phyloP scores from a whole-genome alignment of 2,797 vertebrate genomes.

The Calcarius lapponicus region DNA sequence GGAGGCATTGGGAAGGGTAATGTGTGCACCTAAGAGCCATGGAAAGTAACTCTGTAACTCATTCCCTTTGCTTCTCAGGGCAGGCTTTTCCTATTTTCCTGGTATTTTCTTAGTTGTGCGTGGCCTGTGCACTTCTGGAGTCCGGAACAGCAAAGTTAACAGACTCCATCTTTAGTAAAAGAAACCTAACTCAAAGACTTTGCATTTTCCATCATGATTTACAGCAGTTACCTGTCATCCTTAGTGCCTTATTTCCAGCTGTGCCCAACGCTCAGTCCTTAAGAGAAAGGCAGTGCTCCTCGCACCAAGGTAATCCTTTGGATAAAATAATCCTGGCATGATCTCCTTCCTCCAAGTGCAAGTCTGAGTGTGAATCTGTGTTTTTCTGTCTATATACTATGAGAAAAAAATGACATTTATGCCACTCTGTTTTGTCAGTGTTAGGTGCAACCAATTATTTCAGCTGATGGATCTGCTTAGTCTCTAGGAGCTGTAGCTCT shows the following conservation, averaged over 20 bases:
- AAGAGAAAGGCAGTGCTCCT: background rate
- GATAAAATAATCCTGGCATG: background rate
- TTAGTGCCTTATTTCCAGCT: background rate
- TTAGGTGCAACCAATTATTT: constrained; percentile 40
- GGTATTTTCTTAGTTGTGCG: background rate
- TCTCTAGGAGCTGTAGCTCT: constrained; percentile 22
- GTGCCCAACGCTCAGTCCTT: background rate
- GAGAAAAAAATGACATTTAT: background rate
- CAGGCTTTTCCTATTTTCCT: background rate
- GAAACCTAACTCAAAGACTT: background rate
- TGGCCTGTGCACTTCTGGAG: background rate
- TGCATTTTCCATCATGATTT: background rate
- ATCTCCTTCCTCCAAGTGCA: background rate
- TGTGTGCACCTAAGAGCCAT: background rate
- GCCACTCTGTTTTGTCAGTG: background rate
- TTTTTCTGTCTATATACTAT: background rate
- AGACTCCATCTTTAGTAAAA: background rate
- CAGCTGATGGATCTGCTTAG: constrained; percentile 15
- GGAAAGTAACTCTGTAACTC: background rate
- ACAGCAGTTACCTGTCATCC: background rate
- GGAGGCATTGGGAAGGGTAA: background rate
- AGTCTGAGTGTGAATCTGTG: background rate
- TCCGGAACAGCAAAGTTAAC: background rate
- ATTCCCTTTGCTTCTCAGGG: background rate
- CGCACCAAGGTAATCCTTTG: background rate